Conservation (phyloP, 2,888 invertebrate genomes). For the Aproaerema taeniolella region DNA sequence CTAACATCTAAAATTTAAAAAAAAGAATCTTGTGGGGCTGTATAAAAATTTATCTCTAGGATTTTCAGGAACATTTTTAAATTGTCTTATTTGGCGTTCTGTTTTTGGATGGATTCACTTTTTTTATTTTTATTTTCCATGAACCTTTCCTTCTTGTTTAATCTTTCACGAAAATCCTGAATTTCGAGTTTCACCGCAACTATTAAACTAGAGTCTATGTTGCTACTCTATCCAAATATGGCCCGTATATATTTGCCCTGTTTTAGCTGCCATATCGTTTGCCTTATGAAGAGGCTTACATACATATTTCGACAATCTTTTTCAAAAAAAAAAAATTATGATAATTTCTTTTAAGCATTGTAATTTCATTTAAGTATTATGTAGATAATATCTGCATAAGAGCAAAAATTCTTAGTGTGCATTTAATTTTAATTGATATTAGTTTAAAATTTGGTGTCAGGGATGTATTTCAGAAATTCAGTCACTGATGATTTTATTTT, state of each 20-base stretch:
- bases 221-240: not conserved
- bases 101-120: conserved; percentile 47
- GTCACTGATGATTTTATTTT: no score
- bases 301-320: not conserved
- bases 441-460: no score
- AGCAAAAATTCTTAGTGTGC: no score
- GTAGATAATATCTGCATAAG: no score
- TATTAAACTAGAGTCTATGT: no score
- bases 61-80: conserved; percentile 22
- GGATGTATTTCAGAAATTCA: no score
- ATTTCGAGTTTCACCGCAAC: no score
- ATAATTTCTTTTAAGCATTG: no score
- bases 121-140: conserved; percentile 14
- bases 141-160: conserved; percentile 2
- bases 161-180: not conserved
- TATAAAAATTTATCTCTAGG: not conserved
- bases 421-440: no score
- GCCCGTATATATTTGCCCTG: not conserved
- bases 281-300: not conserved
- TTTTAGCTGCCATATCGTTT: not conserved
- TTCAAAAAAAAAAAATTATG: no score
- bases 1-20: conserved; percentile 18
- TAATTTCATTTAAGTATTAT: no score
- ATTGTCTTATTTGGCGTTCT: conserved; percentile 29
- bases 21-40: conserved; percentile 20